Base-by-base conservation (phyloP, 2,888 invertebrate genomes). In the Drosophila falleni region DNA sequence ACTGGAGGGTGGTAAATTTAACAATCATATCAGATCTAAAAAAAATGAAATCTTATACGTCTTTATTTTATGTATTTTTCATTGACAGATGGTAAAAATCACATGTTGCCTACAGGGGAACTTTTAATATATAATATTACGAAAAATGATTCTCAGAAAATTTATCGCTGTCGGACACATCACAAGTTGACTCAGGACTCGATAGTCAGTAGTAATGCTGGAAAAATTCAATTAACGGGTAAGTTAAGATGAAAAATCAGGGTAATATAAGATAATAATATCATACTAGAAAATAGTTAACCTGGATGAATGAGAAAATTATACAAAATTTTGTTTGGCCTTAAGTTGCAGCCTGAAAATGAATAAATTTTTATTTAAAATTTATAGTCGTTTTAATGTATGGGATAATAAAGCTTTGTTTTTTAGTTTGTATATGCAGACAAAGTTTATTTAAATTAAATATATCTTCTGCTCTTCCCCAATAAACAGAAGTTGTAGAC, bases 131-230 rank as follows among this genome's bases (percentile, higher is more conserved):
- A 94, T 79, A 94, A 94, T 89, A 94, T 95, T 74, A 93, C 94
- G 71, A 93, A 93, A 75, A 91, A 90, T 72, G 95, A 95, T 92
- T 93, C 94, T 16, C 93, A 93, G 80, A 93, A 93, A 87, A 93
- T 93, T 75, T 95, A 94, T 90, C 93, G 94, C 42, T 95, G 95
- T 89, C 93, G 94, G 69, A 94, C 95, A 46, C 93, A 94, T 90
- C 95, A 95, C 90, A 93, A 94, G 76, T 89, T 95, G 80, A 95
- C 95, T 13, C 94, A 94, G 80, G 94, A 94, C 80, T 94, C 94
- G 35, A 93, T 94, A 72, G 93, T 94, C 74, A 95, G 95, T 90
- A 93, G 93, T 66, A 94, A 94, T 87, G 94, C 94, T 29, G 94
- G 94, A 11, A 93, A 94, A 89, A 93, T 94, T 78, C 94, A 94